A percentile compares a stretch with the other conserved stretches of the same genome.
Evolutionary conservation across 2,113 vertebrate species (phyloP).

Genomic region (Xyliphius kryptos): DNA sequence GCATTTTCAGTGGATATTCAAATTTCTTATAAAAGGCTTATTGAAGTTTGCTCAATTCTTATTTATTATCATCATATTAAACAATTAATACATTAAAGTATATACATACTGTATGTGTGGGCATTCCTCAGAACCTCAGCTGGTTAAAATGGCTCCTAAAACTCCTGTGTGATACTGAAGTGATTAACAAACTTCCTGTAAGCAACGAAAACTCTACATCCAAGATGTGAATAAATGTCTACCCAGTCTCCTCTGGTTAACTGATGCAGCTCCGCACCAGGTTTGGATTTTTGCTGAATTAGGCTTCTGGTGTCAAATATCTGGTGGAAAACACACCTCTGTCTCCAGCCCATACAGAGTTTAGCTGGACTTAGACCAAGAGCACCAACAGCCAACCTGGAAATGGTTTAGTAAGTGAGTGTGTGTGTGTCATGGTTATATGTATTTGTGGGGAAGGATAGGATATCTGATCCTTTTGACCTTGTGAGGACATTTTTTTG

Average conservation of each 20-base stretch:
- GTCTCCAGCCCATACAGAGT: no score
- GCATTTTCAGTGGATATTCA: background rate
- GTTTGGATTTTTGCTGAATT: no score
- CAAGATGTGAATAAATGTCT: conserved; percentile 9
- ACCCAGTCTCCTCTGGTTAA: conserved; percentile 2
- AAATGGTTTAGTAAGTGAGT: no score
- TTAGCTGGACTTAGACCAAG: no score
- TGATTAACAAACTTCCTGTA: background rate
- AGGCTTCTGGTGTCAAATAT: no score
- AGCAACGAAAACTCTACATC: conserved; percentile 10
- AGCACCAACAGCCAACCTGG: no score
- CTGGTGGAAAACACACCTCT: no score
- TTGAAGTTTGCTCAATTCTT: background rate
- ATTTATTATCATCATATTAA: background rate
- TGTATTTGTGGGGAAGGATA: no score
- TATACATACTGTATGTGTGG: background rate
- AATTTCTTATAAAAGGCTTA: background rate
- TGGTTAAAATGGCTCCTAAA: background rate
- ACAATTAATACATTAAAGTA: background rate
- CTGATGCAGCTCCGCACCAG: conserved; percentile 45
- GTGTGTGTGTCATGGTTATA: no score
- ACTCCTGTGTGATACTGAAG: background rate
- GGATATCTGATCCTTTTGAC: no score
- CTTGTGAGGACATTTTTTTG: no score
- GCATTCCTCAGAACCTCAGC: conserved; percentile 4